A percentile compares a stretch with the other conserved stretches of the same genome.
Evolutionary conservation across 2,888 invertebrate genomes (phyloP).

Genomic region (Lepeophtheirus nordmannii): DNA sequence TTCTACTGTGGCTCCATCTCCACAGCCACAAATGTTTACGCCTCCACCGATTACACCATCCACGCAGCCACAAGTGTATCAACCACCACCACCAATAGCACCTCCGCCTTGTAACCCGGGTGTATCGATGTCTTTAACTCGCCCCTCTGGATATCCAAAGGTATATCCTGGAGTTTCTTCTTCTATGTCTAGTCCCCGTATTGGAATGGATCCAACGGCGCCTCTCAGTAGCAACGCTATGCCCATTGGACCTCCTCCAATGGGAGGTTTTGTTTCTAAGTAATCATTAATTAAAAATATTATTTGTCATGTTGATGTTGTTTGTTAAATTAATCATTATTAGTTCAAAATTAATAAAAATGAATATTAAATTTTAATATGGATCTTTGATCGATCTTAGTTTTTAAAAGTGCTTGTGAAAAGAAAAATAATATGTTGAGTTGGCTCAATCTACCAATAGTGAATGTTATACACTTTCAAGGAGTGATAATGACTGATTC

Average conservation of each 20-base stretch:
- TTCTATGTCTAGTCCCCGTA: neutral
- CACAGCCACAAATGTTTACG: neutral
- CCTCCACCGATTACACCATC: neutral
- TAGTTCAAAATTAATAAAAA: no score
- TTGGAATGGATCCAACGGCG: conserved; percentile 40
- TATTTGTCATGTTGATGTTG: no score
- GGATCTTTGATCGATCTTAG: no score
- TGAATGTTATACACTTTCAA: no score
- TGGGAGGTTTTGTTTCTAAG: conserved; percentile 37
- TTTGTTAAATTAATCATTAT: no score
- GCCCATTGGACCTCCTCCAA: conserved; percentile 42
- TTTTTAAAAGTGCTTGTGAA: no score
- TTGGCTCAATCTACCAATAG: no score
- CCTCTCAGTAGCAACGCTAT: conserved; percentile 34
- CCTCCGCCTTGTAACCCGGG: neutral
- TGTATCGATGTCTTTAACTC: neutral
- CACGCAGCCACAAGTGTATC: neutral
- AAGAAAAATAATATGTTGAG: no score
- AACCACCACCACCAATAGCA: neutral
- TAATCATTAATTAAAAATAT: neutral
- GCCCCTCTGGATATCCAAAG: neutral
- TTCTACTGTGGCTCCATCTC: neutral
- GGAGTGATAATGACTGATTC: no score
- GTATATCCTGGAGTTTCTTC: conserved; percentile 1
- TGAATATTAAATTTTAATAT: no score